Percentiles rank a stretch among this genome's conserved stretches.
phyloP scores from a whole-genome alignment of 2,888 invertebrate species.

The Drosophila kambysellisi region DNA sequence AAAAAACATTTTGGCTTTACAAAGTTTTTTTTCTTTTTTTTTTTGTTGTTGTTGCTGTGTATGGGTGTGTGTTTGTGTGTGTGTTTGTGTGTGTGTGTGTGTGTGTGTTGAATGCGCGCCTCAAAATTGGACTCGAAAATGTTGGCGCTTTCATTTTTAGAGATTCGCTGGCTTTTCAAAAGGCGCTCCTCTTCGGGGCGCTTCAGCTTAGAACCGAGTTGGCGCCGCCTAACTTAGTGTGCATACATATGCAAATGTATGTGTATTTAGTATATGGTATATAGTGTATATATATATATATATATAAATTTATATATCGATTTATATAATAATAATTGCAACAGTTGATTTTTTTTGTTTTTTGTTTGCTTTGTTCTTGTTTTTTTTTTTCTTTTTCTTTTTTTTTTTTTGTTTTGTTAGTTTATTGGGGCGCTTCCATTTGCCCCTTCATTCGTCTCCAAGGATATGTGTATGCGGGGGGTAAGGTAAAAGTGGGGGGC shows the following conservation, averaged over 20 bases:
- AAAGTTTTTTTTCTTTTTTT: constrained; percentile 19
- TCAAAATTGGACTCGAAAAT: constrained; percentile 31
- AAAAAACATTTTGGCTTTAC: constrained; percentile 58
- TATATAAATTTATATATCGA: constrained; percentile 35
- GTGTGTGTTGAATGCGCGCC: constrained; percentile 18
- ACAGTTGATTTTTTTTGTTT: constrained; percentile 44
- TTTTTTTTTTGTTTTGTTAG: constrained; percentile 4
- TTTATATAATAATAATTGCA: constrained; percentile 74
- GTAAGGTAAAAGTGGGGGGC: constrained; percentile 4
- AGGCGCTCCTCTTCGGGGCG: constrained; percentile 26
- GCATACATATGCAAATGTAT: constrained; percentile 24
- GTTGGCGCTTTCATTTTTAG: constrained; percentile 32
- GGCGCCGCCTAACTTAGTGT: constrained; percentile 47
- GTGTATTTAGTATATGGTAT: constrained; percentile 33
- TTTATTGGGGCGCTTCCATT: constrained; percentile 7
- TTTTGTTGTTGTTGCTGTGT: constrained; percentile 13
- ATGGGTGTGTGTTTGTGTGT: constrained; percentile 30
- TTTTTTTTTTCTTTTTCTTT: constrained; percentile 8
- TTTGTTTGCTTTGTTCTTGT: constrained; percentile 13
- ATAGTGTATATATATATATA: constrained; percentile 33
- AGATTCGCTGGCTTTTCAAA: constrained; percentile 45
- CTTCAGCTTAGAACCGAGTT: constrained; percentile 55
- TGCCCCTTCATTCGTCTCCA: constrained; percentile 39
- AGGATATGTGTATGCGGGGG: constrained; percentile 60
- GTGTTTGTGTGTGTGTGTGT: constrained; percentile 18